Conservation (phyloP, 2,888 invertebrate genomes). For the Drosophila atroscutellata region DNA sequence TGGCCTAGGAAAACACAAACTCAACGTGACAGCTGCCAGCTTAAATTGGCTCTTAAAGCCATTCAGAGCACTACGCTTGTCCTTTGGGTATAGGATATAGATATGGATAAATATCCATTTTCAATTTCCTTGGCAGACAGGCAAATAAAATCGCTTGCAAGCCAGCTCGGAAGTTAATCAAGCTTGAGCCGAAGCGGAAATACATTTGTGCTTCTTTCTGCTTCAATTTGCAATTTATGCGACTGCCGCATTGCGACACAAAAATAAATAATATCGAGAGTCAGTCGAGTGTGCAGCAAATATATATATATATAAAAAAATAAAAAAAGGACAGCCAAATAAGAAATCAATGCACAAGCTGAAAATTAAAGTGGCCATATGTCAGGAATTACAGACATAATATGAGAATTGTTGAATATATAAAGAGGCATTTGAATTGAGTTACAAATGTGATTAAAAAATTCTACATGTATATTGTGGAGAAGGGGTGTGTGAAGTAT, state of each 20-base stretch:
- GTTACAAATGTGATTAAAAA: neutral
- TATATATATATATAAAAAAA: neutral
- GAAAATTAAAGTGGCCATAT: neutral
- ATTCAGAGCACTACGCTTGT: slow-evolving; percentile 16
- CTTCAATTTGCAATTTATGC: slow-evolving; percentile 42
- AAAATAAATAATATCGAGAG: slow-evolving; percentile 18
- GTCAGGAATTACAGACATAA: neutral
- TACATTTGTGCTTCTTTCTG: slow-evolving; percentile 30
- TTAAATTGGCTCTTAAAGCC: neutral
- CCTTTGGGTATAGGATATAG: neutral
- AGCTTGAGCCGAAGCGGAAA: slow-evolving; percentile 40
- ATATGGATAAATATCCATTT: slow-evolving; percentile 35
- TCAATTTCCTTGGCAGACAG: slow-evolving; percentile 52
- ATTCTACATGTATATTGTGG: neutral
- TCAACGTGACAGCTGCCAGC: slow-evolving; percentile 17
- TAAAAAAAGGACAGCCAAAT: neutral
- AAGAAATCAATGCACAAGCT: slow-evolving; percentile 14
- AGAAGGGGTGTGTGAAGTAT: neutral
- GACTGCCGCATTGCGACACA: slow-evolving; percentile 45
- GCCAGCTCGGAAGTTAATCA: slow-evolving; percentile 46
- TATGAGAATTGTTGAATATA: neutral
- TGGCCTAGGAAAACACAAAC: slow-evolving; percentile 6
- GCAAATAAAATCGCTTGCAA: neutral
- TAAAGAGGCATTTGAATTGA: neutral
- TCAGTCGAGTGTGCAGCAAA: slow-evolving; percentile 19